phyloP scores from a whole-genome alignment of 2,113 vertebrate species.

The Onychostoma macrolepis region DNA sequence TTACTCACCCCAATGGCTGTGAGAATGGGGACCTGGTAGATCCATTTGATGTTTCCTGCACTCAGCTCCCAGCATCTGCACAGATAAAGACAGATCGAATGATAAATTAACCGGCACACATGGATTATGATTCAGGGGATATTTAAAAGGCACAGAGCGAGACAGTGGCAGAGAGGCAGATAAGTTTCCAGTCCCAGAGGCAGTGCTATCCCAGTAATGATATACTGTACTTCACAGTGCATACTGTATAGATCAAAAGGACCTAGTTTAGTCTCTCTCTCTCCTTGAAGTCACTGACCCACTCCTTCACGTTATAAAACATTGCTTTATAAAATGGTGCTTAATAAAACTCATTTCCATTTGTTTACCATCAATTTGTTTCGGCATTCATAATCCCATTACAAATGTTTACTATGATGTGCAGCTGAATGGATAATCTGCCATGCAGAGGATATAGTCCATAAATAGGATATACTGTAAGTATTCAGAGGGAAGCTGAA shows the following conservation, averaged over 20 bases:
- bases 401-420: slow-evolving; percentile 26
- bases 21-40: slow-evolving; percentile 88
- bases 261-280: neutral
- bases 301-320: neutral
- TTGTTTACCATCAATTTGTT: slow-evolving; percentile 27
- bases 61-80: slow-evolving; percentile 88
- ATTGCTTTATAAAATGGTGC: too few species aligned
- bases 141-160: slow-evolving; percentile 1
- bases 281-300: neutral
- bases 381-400: slow-evolving; percentile 11
- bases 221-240: neutral
- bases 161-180: neutral
- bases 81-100: slow-evolving; percentile 22
- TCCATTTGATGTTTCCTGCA: slow-evolving; percentile 85
- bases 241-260: neutral
- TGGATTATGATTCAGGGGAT: neutral
- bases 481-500: neutral
- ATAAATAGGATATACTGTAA: slow-evolving; percentile 3
- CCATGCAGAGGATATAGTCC: neutral
- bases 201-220: neutral
- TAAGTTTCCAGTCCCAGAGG: neutral
- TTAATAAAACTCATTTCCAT: neutral
- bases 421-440: slow-evolving; percentile 17
- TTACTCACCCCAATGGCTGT: slow-evolving; percentile 85
- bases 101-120: slow-evolving; percentile 15